Percentiles rank a stretch among this genome's conserved stretches.
These are phyloP conservation scores for Meandrina meandrites DNA, from an alignment of 92 coral and sea anemone species.

Conservation along the genomic window DNA sequence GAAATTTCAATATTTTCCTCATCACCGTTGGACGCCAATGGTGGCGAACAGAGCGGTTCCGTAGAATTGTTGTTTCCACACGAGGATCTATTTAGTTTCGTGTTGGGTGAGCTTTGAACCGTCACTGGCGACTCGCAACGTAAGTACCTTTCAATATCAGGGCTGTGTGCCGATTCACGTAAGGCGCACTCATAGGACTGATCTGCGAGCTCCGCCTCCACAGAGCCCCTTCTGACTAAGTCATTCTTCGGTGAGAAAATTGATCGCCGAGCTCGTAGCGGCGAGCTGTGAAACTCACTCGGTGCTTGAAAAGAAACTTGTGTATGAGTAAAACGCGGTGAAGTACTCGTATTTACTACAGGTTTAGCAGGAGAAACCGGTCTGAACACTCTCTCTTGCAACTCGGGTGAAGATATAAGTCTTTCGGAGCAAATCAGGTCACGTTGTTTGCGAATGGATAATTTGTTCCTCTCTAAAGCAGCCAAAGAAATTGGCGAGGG, in stretches of 20 bases:
- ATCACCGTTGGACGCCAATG: not conserved
- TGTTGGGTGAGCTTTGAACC: conserved; percentile 5
- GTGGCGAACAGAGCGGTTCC: conserved; percentile 1
- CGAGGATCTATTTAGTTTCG: not conserved
- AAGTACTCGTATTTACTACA: not conserved
- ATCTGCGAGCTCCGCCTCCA: conserved; percentile 62
- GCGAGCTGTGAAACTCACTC: not conserved
- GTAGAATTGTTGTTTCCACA: not conserved
- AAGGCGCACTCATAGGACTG: conserved; percentile 72
- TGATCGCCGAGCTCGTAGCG: conserved; percentile 7
- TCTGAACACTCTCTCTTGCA: conserved; percentile 56
- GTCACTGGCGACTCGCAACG: conserved; percentile 64
- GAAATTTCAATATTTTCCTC: not conserved
- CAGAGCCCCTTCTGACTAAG: conserved; percentile 26
- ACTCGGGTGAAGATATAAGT: conserved; percentile 41
- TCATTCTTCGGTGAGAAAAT: not conserved
- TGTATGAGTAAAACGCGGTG: not conserved
- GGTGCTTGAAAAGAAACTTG: not conserved
- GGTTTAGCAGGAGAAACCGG: conserved; percentile 58
- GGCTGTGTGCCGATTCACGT: conserved; percentile 75
- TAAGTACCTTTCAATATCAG: conserved; percentile 68
- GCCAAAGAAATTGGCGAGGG: not conserved
- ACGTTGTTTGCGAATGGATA: not conserved
- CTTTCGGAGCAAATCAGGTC: conserved; percentile 42
- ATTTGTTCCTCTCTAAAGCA: not conserved